Evolutionary conservation across 1,140 invertebrate genomes (phyloP).

Genomic region (Bombus superbus): DNA sequence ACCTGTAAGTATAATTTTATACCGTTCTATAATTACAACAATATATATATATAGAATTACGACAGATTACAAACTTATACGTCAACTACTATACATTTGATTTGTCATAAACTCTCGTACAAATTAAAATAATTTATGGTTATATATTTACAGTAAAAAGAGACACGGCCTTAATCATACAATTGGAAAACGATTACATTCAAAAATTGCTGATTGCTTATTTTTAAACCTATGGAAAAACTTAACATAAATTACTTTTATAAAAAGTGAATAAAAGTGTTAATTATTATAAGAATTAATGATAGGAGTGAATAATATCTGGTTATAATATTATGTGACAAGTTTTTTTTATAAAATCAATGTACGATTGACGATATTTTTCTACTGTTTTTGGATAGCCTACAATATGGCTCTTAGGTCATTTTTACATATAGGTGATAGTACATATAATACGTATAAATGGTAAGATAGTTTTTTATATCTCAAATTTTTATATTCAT

Average conservation of each 20-base stretch:
- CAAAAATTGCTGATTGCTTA: background rate
- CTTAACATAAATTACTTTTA: background rate
- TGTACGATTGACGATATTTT: background rate
- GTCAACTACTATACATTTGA: background rate
- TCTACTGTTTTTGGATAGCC: background rate
- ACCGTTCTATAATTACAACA: background rate
- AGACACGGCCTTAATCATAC: too few relatives aligned
- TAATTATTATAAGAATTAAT: conserved; percentile 7
- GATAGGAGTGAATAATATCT: background rate
- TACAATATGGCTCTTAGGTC: conserved; percentile 66
- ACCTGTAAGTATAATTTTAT: background rate
- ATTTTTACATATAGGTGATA: conserved; percentile 64
- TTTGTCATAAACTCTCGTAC: background rate
- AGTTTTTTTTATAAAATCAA: background rate
- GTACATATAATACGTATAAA: conserved; percentile 60
- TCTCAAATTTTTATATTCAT: background rate
- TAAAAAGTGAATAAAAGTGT: conserved; percentile 8
- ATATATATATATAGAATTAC: background rate
- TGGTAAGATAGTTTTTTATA: conserved; percentile 63
- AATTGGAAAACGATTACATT: background rate
- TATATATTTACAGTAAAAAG: background rate
- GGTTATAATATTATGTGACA: background rate
- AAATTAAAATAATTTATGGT: background rate
- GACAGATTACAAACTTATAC: background rate
- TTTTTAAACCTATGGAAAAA: too few relatives aligned